A percentile compares a stretch with the other conserved stretches of the same genome.
Evolutionary conservation across 2,888 invertebrate species (phyloP).

Genomic region (Aspidiotus destructor): DNA sequence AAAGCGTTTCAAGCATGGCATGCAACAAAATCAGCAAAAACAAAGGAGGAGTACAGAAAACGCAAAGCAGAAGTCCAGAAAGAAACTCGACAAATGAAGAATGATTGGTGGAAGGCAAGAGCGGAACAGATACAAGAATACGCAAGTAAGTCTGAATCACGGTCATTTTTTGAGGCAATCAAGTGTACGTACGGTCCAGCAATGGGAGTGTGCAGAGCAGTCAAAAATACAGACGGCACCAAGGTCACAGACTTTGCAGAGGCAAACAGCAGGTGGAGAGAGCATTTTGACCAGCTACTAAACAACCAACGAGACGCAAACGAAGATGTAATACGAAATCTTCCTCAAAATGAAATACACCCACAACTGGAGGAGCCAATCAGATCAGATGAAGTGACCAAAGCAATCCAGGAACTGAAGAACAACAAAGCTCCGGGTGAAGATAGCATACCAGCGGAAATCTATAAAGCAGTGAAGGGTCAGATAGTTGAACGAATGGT

Average conservation of each 20-base stretch:
- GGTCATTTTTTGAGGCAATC: not conserved
- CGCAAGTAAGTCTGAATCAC: not conserved
- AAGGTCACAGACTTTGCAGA: not conserved
- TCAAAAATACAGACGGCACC: not conserved
- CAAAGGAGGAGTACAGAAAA: not conserved
- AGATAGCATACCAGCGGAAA: not conserved
- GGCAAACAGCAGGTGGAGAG: not conserved
- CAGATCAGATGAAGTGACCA: not conserved
- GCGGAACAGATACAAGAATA: not conserved
- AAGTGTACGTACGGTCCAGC: not conserved
- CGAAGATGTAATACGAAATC: not conserved
- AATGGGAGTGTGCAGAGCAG: too few relatives aligned
- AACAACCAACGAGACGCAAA: not conserved
- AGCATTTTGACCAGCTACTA: not conserved
- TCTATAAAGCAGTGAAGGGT: not conserved
- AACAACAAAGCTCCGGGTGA: not conserved
- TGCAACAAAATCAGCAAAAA: not conserved
- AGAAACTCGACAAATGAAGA: not conserved
- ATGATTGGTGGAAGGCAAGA: not conserved
- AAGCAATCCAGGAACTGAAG: not conserved
- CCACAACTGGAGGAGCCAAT: not conserved
- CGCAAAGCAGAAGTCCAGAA: not conserved
- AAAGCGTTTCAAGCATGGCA: not conserved
- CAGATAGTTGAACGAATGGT: not conserved
- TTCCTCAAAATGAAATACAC: not conserved